These are phyloP conservation scores for Oncorhynchus masou DNA, from an alignment of 2,113 vertebrate genomes.

Conservation along the genomic window DNA sequence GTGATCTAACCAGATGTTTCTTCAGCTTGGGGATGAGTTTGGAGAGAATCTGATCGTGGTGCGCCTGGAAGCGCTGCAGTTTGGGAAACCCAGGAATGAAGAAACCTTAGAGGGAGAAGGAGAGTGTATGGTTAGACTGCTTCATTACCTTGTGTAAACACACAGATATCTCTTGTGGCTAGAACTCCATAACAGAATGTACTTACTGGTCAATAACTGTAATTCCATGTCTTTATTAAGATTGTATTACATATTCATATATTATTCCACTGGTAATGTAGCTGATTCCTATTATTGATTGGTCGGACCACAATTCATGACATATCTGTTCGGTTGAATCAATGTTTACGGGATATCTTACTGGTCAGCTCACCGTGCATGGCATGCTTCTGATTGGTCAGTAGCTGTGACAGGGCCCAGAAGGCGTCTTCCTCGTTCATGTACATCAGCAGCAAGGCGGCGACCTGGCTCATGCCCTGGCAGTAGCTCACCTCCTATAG, in stretches of 20 bases:
- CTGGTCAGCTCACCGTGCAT: conserved; percentile 78
- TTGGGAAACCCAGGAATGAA: conserved; percentile 91
- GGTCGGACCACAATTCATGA: neutral
- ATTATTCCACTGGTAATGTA: too few species aligned
- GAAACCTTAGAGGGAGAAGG: conserved; percentile 66
- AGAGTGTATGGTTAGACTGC: neutral
- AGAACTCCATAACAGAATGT: neutral
- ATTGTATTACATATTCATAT: too few species aligned
- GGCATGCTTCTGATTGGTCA: conserved; percentile 81
- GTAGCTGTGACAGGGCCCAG: conserved; percentile 85
- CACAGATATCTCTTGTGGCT: neutral
- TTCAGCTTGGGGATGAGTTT: conserved; percentile 88
- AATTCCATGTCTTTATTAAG: too few species aligned
- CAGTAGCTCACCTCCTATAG: conserved; percentile 91
- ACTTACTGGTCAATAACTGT: neutral
- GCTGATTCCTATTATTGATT: too few species aligned
- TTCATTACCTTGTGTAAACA: neutral
- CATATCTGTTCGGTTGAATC: neutral
- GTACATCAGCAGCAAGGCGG: conserved; percentile 85
- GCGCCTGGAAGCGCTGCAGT: conserved; percentile 85
- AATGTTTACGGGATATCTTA: neutral
- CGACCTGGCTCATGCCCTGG: conserved; percentile 89
- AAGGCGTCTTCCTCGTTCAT: conserved; percentile 87
- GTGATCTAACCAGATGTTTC: conserved; percentile 80
- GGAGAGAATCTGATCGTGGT: conserved; percentile 87